These are phyloP conservation scores for Clarias magur DNA, from an alignment of 2,113 vertebrate species.

Conservation along the genomic window DNA sequence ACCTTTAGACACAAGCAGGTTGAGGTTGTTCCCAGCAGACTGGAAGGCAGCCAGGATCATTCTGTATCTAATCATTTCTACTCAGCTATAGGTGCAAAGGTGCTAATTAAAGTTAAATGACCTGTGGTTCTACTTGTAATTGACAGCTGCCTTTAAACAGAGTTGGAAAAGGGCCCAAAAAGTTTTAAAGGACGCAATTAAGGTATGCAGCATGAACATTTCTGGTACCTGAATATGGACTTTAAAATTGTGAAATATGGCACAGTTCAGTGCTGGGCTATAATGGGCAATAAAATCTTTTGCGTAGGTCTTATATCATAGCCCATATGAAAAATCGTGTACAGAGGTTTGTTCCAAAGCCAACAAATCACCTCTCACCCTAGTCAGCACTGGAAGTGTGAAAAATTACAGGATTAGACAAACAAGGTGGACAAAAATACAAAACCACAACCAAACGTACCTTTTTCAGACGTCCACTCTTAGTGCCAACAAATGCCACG, in stretches of 20 bases:
- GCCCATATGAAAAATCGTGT: background rate
- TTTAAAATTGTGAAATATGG: conserved; percentile 30
- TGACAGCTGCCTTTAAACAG: conserved; percentile 51
- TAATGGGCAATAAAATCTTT: conserved; percentile 6
- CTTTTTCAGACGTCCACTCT: conserved; percentile 94
- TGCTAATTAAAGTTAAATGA: conserved; percentile 70
- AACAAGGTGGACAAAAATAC: background rate
- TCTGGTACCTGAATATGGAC: conserved; percentile 54
- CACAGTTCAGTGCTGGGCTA: background rate
- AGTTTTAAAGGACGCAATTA: conserved; percentile 56
- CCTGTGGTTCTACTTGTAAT: conserved; percentile 20
- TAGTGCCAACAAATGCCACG: conserved; percentile 95
- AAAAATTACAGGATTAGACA: background rate
- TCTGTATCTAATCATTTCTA: conserved; percentile 5
- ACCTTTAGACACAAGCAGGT: conserved; percentile 48
- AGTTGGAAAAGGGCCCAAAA: background rate
- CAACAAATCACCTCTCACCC: background rate
- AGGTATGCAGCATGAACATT: conserved; percentile 61
- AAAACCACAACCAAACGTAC: conserved; percentile 68
- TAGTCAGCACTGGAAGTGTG: background rate
- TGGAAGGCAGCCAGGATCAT: conserved; percentile 38
- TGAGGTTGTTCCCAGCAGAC: conserved; percentile 41
- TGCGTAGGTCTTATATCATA: background rate
- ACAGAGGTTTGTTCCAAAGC: background rate
- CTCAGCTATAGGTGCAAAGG: conserved; percentile 55